Conservation (phyloP, 2,797 vertebrate species). For the Neoniphon sammara region DNA sequence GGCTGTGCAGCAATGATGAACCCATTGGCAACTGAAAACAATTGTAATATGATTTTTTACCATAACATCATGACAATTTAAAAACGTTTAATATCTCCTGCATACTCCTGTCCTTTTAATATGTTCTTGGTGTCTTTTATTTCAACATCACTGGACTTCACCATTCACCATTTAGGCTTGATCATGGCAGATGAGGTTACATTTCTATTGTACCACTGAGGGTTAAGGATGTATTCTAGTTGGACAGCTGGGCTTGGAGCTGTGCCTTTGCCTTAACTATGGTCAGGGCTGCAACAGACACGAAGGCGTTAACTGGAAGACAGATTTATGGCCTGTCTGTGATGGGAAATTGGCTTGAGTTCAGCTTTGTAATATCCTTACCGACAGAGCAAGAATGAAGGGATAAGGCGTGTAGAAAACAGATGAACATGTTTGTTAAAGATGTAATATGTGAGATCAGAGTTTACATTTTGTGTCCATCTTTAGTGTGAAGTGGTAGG, state of each 20-base stretch:
- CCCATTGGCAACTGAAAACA: too few species aligned
- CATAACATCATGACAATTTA: neutral
- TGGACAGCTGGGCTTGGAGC: slow-evolving; percentile 66
- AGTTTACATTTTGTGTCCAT: too few species aligned
- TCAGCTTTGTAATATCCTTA: slow-evolving; percentile 50
- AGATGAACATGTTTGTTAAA: neutral
- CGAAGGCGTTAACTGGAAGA: slow-evolving; percentile 28
- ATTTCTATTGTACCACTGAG: slow-evolving; percentile 41
- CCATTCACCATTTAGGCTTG: slow-evolving; percentile 20
- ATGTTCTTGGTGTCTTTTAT: neutral
- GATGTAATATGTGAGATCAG: too few species aligned
- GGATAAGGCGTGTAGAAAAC: neutral
- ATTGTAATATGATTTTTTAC: too few species aligned
- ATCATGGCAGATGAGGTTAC: slow-evolving; percentile 51
- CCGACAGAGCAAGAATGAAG: slow-evolving; percentile 23
- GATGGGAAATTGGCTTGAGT: slow-evolving; percentile 49
- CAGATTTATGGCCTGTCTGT: slow-evolving; percentile 51
- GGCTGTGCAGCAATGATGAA: too few species aligned
- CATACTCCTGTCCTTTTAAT: neutral
- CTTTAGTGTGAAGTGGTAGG: too few species aligned
- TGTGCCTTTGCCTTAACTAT: slow-evolving; percentile 51
- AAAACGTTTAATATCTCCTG: too few species aligned
- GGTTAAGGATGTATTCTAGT: slow-evolving; percentile 57
- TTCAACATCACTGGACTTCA: neutral
- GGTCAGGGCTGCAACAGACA: slow-evolving; percentile 42